Conservation (phyloP, 2,113 vertebrate species). For the Paracanthobrama guichenoti region DNA sequence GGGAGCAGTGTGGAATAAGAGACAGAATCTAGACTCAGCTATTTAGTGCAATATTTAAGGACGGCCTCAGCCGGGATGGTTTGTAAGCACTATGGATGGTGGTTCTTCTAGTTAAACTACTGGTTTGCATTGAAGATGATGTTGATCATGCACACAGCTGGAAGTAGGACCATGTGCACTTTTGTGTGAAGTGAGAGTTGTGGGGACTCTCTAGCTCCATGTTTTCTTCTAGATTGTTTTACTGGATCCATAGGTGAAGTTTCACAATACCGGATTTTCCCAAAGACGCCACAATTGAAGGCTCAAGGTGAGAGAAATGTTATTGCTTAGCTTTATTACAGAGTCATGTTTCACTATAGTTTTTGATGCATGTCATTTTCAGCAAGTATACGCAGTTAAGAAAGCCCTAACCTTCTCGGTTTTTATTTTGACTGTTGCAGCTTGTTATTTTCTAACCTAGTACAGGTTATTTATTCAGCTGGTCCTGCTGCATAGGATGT, state of each 20-base stretch:
- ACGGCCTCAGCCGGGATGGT: background rate
- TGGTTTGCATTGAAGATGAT: background rate
- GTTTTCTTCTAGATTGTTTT: conserved; percentile 41
- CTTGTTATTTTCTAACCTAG: conserved; percentile 29
- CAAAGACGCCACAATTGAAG: background rate
- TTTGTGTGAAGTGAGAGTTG: conserved; percentile 60
- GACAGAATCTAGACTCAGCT: conserved; percentile 14
- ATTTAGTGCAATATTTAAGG: background rate
- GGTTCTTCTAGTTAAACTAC: conserved; percentile 5
- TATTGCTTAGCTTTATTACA: background rate
- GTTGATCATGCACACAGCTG: conserved; percentile 39
- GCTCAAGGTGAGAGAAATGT: conserved; percentile 25
- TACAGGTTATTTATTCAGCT: conserved; percentile 49
- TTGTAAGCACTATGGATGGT: background rate
- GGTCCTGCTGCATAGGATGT: conserved; percentile 25
- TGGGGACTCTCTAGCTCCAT: background rate
- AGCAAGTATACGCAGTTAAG: background rate
- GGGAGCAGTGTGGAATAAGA: conserved; percentile 50
- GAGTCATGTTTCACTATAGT: background rate
- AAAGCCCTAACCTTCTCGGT: background rate
- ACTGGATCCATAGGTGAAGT: conserved; percentile 29
- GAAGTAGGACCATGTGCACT: conserved; percentile 52
- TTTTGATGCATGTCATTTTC: background rate
- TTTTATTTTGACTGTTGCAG: conserved; percentile 33
- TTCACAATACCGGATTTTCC: background rate